These are phyloP conservation scores for Schizotus pectinicornis DNA, from an alignment of 2,888 invertebrate genomes.

Conservation along the genomic window DNA sequence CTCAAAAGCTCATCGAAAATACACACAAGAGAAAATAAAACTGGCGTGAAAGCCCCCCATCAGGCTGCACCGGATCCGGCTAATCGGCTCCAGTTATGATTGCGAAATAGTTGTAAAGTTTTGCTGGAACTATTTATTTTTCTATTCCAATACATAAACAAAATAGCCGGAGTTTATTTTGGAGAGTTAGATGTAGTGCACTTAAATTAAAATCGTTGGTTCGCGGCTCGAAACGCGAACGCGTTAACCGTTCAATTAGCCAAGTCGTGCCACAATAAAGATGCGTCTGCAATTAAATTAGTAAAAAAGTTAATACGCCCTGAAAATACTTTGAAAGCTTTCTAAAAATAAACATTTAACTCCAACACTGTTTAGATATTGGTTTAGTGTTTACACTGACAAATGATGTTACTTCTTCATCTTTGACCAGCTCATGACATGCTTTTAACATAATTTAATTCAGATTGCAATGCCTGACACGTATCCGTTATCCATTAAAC, in stretches of 20 bases:
- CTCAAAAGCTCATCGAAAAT: slow-evolving; percentile 6
- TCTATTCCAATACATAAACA: no score
- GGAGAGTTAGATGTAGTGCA: no score
- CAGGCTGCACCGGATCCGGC: no score
- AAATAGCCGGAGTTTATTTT: no score
- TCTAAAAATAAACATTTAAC: slow-evolving; percentile 28
- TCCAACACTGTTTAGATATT: slow-evolving; percentile 25
- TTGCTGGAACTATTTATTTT: no score
- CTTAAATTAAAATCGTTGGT: no score
- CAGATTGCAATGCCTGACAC: slow-evolving; percentile 6
- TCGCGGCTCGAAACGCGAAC: no score
- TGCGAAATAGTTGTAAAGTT: no score
- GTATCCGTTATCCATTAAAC: neutral
- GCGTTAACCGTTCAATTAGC: slow-evolving; percentile 9
- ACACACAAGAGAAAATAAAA: slow-evolving; percentile 5
- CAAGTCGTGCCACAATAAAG: neutral
- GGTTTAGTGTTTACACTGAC: slow-evolving; percentile 23
- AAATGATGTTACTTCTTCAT: slow-evolving; percentile 24
- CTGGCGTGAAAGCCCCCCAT: neutral
- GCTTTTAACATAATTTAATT: slow-evolving; percentile 23
- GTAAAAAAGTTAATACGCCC: neutral
- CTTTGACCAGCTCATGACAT: slow-evolving; percentile 9
- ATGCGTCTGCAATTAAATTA: no score
- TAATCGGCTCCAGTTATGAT: no score
- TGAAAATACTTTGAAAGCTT: slow-evolving; percentile 25